phyloP scores from a whole-genome alignment of 2,888 invertebrate genomes.

The Parasteatoda lunata region DNA sequence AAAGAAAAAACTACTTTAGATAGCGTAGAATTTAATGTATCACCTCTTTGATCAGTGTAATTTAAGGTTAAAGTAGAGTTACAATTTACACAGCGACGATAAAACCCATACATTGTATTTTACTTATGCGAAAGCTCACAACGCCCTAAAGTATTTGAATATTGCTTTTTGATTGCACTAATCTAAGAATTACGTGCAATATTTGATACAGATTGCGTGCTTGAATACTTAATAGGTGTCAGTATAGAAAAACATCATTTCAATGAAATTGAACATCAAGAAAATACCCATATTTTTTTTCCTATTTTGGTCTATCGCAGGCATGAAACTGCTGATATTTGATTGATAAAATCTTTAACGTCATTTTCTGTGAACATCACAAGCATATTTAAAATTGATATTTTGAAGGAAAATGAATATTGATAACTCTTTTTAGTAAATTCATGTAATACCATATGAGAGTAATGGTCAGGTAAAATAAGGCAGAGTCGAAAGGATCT shows the following conservation, averaged over 20 bases:
- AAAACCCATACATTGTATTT: not conserved
- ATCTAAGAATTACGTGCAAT: not conserved
- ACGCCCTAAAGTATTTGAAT: not conserved
- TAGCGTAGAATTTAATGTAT: not conserved
- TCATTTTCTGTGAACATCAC: too few relatives aligned
- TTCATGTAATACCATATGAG: too few relatives aligned
- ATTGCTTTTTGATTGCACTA: not conserved
- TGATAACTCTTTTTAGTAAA: too few relatives aligned
- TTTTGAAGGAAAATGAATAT: too few relatives aligned
- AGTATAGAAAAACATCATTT: not conserved
- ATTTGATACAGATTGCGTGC: not conserved
- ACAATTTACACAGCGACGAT: not conserved
- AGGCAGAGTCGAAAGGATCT: too few relatives aligned
- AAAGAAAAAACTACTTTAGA: not conserved
- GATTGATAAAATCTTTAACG: too few relatives aligned
- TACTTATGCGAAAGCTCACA: not conserved
- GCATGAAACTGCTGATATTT: too few relatives aligned
- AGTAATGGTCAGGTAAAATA: too few relatives aligned
- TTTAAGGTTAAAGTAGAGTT: not conserved
- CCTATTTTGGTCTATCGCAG: too few relatives aligned
- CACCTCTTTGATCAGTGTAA: not conserved
- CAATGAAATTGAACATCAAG: not conserved
- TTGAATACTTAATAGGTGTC: too few relatives aligned
- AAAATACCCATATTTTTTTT: too few relatives aligned
- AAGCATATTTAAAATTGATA: too few relatives aligned